phyloP scores from a whole-genome alignment of 2,797 vertebrate species.

The Arctocebus calabarensis region DNA sequence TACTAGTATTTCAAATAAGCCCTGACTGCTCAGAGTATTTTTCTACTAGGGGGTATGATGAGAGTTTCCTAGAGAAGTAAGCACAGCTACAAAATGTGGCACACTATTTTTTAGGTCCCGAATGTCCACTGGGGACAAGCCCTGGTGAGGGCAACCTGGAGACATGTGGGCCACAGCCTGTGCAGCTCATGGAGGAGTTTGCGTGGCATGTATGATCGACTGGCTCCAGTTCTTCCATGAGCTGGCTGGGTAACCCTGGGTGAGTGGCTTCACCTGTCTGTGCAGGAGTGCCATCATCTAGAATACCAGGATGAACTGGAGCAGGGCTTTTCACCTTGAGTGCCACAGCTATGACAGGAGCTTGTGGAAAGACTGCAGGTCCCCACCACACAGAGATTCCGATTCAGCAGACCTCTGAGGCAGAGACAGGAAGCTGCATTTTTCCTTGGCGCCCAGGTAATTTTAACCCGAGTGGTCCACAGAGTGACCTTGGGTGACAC shows the following conservation, averaged over 20 bases:
- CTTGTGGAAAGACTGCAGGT: background rate
- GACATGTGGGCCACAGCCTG: background rate
- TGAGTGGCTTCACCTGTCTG: background rate
- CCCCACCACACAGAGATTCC: background rate
- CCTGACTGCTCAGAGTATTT: background rate
- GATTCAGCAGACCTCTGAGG: background rate
- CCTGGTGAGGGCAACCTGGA: too few species aligned
- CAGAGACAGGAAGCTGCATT: background rate
- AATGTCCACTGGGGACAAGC: background rate
- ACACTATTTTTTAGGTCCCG: background rate
- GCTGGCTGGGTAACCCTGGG: background rate
- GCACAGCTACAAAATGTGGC: background rate
- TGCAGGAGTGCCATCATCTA: background rate
- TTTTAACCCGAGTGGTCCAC: too few species aligned
- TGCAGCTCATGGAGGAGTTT: too few species aligned
- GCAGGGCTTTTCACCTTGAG: background rate
- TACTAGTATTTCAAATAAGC: background rate
- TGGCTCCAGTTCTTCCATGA: background rate
- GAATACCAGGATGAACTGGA: background rate
- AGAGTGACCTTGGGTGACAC: background rate
- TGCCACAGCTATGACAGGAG: background rate
- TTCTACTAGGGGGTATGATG: background rate
- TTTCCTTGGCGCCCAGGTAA: background rate
- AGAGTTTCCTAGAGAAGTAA: background rate
- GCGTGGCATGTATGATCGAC: background rate